Evolutionary conservation across 2,797 vertebrate species (phyloP), one percentile per base, ranked within the genome.

Genomic region (Microcaecilia unicolor): DNA sequence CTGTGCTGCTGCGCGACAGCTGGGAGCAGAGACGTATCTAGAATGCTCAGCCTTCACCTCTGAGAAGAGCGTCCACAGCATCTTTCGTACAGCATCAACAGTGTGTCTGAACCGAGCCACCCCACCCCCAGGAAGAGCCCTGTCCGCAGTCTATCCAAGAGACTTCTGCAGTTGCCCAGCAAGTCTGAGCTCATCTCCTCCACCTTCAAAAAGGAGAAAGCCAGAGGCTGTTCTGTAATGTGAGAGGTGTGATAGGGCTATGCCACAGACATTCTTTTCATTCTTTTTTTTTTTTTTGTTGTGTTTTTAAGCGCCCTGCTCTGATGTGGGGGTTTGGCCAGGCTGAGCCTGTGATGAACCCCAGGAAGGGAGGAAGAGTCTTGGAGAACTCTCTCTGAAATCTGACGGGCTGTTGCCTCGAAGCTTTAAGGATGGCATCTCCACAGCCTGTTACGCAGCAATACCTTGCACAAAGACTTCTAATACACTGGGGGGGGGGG

Each of bases 41-140:
- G 93, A 97, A 64, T 93, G 93, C 42, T 97, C 93, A 0, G 93
- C 92, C 6, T 96, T 96, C 72, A 96, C 93, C 1, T 96, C 93
- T 0, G 93, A 97, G 60, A 96, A 93, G 52, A 96, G 93, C 27
- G 83, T 97, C 44, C 89, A 94, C 73, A 92, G 91, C 37, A 82
- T 92, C 53, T 96, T 96, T 64, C 86, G 93, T 42, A 84, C 64
- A 0, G 88, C 86, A 0, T 89, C 91, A 5, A 64, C 76, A 36
- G 76, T 88, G 55, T 95, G 90, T 66, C 74, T 91, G 49, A 89
- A 81, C 75, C 89, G 83, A 59, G 66, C 84, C 3, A 74, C 81
- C 56, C 52, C 73, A 1, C 47, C 66, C 10, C 58, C 12, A 79
- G 87, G 9, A 64, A 38, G 23, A 91, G 85, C 56, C 92, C 92